Evolutionary conservation across 2,113 vertebrate genomes (phyloP).

Genomic region (Cepphus grylle): DNA sequence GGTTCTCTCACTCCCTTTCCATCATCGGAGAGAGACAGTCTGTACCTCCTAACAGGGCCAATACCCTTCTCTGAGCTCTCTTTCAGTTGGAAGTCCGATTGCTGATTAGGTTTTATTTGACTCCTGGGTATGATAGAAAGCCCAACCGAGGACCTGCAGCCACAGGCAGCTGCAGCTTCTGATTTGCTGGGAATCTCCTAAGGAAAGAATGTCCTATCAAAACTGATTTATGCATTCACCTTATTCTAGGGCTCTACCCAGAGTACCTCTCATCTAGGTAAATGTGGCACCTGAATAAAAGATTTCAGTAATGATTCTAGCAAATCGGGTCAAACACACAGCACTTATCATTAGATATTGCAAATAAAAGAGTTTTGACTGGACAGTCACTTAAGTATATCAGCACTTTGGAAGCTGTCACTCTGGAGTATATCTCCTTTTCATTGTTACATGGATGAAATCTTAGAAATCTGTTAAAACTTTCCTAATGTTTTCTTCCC

Average conservation of each 20-base stretch:
- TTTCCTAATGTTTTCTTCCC: not conserved
- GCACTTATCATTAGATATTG: not conserved
- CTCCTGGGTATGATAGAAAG: not conserved
- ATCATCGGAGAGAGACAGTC: not conserved
- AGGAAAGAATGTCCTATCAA: not conserved
- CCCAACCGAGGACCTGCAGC: not conserved
- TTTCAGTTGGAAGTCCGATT: fast-evolving
- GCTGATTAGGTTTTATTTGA: not conserved
- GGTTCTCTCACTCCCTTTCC: not conserved
- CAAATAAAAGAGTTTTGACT: not conserved
- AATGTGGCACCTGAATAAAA: not conserved
- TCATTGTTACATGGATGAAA: not conserved
- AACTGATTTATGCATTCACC: not conserved
- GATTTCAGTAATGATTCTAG: not conserved
- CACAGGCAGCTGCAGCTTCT: not conserved
- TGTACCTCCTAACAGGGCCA: not conserved
- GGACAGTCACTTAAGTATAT: not conserved
- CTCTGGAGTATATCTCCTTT: not conserved
- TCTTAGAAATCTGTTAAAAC: not conserved
- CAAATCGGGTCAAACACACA: not conserved
- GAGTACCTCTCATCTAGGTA: not conserved
- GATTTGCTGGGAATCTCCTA: not conserved
- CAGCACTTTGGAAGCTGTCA: not conserved
- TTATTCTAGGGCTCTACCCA: not conserved
- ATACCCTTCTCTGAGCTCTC: not conserved